Evolutionary conservation across 37 sponge, comb jelly and placozoan genomes (phyloP), one percentile per base, ranked within the genome.

Genomic region (Aplysina aerophoba): DNA sequence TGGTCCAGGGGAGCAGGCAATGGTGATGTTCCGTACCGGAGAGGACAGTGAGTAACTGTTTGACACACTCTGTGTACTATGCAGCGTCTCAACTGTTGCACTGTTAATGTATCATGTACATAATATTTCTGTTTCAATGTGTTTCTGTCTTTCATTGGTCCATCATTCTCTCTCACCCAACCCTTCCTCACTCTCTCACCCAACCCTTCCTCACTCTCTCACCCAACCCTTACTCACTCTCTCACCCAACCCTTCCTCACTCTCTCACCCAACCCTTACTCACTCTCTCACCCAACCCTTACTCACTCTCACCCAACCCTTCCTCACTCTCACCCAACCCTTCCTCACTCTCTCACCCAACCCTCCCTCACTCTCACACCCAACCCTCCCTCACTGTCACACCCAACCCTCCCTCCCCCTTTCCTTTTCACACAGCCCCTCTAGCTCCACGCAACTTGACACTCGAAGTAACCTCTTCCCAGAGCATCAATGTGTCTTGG

Each of bases 401-500:
- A 11, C 71, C 28, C 71, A 69, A 12, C 71, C 6, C 71, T 44
- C n/a, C n/a, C n/a, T n/a, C n/a, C n/a, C n/a, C n/a, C n/a, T n/a
- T n/a, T n/a, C n/a, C n/a, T n/a, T n/a, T n/a, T n/a, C n/a, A n/a
- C n/a, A 44, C 50, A 44, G 50, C 50, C 50, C 50, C 50, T 44
- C 8, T 44, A 11, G 50, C 50, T 44, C 50, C 50, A 44, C 50
- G 50, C 3, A 44, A 44, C 8, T 44, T 44, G 50, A 44, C 50
- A 11, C 50, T 44, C 8, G 50, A 44, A 44, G 50, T 44, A 44
- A 8, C 3, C 50, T 11, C 53, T 22, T 75, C 78, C n/a, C 39
- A 53, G 41, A n/a, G 24, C 16, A 40, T 75, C 25, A 40, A 53
- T 40, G 78, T 75, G 13, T 41, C 78, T 22, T 75, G 78, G 78